Base-by-base conservation (phyloP, 2,113 vertebrate genomes). In the Callopanchax toddi region DNA sequence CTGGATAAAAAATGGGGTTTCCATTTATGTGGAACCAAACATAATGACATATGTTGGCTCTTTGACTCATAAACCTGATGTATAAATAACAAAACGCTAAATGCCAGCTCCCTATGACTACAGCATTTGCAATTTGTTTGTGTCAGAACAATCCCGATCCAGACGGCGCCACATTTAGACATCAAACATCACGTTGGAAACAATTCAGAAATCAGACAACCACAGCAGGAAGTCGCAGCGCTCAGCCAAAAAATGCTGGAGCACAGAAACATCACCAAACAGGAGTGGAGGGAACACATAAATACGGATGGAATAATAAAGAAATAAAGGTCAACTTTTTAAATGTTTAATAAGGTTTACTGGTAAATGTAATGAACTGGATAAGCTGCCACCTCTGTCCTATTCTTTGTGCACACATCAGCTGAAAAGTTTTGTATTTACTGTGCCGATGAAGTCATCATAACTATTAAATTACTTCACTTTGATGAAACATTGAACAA, bases 31-130 rank as follows among this genome's bases (percentile, higher is more conserved):
- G n/a, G 29, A 32, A 32, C 29, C 29, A 32, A 32, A 3, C 6
- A 29, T 23, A 20, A 12, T 51, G 55, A 61, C 70, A 17, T 49
- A 37, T n/a, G 37, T 17, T 8, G 4, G 6, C 36, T 23, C 8
- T 29, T 17, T 8, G 4, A 9, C 36, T 23, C 8, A 56, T 32
- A 52, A 36, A 29, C n/a, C 37, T n/a, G 18, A 32, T 1, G 6
- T 73, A n/a, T n/a, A 32, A 32, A 34, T 36, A 66, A 49, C 39
- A 57, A 54, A 63, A 67, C 59, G 57, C 67, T 60, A 53, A 60
- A 79, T 57, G 76, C 18, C 58, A 55, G 25, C 34, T 44, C 49
- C 42, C n/a, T 50, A 22, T 49, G 21, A 20, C 40, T 21, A 16
- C 51, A 29, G 67, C 50, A 49, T 40, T 25, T 11, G 3, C 10